A percentile compares a stretch with the other conserved stretches of the same genome.
phyloP scores from a whole-genome alignment of 2,797 vertebrate species.

The Hipposideros larvatus region DNA sequence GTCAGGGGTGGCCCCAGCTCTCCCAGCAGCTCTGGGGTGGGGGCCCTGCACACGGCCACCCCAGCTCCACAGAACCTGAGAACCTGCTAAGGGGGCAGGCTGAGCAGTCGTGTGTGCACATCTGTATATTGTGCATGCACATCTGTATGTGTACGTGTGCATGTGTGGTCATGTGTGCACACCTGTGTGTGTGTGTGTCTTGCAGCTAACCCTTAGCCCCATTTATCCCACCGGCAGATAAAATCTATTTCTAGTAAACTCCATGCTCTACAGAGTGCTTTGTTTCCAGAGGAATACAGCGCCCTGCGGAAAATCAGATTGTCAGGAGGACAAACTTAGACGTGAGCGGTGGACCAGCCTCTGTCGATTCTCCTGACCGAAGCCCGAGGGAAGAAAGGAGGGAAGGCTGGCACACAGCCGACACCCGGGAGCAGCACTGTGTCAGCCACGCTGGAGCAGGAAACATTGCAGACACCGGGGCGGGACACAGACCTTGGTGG shows the following conservation, averaged over 20 bases:
- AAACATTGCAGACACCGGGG: neutral
- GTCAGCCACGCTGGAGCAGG: neutral
- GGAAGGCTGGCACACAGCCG: accelerated
- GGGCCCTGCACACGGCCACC: accelerated
- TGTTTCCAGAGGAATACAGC: neutral
- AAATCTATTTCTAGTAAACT: neutral
- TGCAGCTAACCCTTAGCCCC: too few relatives aligned
- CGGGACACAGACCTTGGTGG: too few relatives aligned
- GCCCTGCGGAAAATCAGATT: too few relatives aligned
- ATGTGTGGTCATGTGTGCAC: too few relatives aligned
- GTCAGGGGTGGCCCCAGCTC: accelerated
- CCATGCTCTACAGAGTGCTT: neutral
- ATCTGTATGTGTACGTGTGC: too few relatives aligned
- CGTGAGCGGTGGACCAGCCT: accelerated
- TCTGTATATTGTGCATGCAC: too few relatives aligned
- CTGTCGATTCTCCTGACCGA: neutral
- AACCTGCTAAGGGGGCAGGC: neutral
- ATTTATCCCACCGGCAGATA: neutral
- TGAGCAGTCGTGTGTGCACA: neutral
- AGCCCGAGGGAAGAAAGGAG: neutral
- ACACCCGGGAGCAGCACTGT: accelerated
- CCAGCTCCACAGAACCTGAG: neutral
- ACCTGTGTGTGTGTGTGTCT: too few relatives aligned
- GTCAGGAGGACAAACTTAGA: neutral
- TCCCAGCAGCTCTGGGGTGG: accelerated